These are phyloP conservation scores for Tupiocoris notatus DNA, from an alignment of 2,888 invertebrate genomes.

Conservation along the genomic window DNA sequence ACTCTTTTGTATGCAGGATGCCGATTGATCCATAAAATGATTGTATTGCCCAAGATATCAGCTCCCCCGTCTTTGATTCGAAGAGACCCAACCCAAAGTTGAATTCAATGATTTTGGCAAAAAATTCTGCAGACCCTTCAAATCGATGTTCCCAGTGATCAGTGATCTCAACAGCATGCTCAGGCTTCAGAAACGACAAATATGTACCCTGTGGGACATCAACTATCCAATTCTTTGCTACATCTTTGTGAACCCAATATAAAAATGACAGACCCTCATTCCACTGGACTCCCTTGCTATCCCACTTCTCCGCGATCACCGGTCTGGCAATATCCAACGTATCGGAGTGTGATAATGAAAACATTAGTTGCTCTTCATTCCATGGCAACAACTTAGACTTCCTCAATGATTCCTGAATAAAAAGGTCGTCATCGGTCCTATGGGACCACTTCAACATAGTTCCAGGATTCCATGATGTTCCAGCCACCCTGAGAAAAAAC, in stretches of 20 bases:
- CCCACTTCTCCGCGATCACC: neutral
- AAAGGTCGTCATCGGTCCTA: neutral
- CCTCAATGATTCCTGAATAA: neutral
- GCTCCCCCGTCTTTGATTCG: neutral
- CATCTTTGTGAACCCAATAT: neutral
- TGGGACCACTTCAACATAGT: slow-evolving; percentile 2
- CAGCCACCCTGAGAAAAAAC: no score
- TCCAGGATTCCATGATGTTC: no score
- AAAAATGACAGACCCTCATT: neutral
- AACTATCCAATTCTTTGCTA: neutral
- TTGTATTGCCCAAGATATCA: neutral
- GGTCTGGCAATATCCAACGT: neutral
- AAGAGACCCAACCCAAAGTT: neutral
- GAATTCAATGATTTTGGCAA: neutral
- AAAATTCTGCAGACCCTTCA: neutral
- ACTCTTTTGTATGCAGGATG: neutral
- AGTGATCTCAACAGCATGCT: neutral
- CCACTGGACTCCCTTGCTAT: neutral
- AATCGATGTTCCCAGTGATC: neutral
- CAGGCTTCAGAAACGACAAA: neutral
- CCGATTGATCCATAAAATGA: neutral
- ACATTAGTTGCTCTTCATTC: neutral
- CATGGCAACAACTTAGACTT: neutral
- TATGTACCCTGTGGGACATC: neutral
- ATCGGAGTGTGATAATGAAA: neutral